Evolutionary conservation across 2,113 vertebrate genomes (phyloP).

Genomic region (Sphaerodactylus townsendi): DNA sequence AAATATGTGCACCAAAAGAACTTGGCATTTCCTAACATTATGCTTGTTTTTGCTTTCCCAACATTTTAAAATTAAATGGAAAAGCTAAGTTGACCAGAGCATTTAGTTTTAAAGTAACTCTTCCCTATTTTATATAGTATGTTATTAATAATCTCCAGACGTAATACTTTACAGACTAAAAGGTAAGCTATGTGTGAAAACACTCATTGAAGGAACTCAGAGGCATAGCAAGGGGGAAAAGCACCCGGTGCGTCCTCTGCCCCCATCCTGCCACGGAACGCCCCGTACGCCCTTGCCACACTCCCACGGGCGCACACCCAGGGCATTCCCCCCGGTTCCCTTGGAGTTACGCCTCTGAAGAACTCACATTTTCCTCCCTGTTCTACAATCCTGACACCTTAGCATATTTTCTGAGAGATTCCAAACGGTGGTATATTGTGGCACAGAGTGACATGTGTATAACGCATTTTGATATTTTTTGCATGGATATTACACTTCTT

Average conservation of each 20-base stretch:
- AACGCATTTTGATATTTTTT: neutral
- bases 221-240: no score
- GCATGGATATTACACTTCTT: neutral
- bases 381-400: neutral
- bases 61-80: neutral
- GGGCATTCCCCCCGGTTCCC: no score
- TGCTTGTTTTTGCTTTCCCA: neutral
- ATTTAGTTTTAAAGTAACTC: neutral
- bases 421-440: neutral
- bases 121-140: neutral
- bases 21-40: neutral
- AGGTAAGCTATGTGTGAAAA: neutral
- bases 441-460: neutral
- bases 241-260: no score
- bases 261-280: no score
- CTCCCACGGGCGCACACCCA: no score
- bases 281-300: no score
- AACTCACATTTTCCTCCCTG: neutral
- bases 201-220: neutral
- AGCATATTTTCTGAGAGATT: neutral
- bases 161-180: neutral
- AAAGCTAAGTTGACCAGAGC: neutral
- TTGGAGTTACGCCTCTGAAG: no score
- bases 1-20: neutral
- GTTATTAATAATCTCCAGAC: neutral